Conservation (phyloP, 2,888 invertebrate species). For the Mactromeris polynyma region DNA sequence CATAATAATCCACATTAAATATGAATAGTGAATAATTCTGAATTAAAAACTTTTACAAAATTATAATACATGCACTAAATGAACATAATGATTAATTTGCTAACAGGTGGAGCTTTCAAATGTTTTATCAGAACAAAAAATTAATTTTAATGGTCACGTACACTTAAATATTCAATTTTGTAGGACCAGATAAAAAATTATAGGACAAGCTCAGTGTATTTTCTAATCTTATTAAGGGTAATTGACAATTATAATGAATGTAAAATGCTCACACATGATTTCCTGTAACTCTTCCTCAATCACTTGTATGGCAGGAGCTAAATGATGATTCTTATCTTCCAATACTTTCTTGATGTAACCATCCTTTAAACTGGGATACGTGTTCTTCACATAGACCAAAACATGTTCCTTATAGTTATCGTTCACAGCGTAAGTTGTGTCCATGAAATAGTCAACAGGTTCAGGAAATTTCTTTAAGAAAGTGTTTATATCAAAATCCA, state of each 20-base stretch:
- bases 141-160: too few species aligned
- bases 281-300: constrained; percentile 66
- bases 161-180: too few species aligned
- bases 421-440: constrained; percentile 74
- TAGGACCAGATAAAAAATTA: too few species aligned
- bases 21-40: too few species aligned
- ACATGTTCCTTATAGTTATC: constrained; percentile 80
- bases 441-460: constrained; percentile 78
- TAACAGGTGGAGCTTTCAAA: too few species aligned
- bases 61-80: too few species aligned
- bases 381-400: constrained; percentile 75
- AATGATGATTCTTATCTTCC: constrained; percentile 75
- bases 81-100: too few species aligned
- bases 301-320: constrained; percentile 72
- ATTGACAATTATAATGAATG: neutral
- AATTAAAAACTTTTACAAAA: too few species aligned
- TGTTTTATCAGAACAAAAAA: too few species aligned
- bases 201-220: too few species aligned
- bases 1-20: too few species aligned
- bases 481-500: constrained; percentile 76
- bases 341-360: constrained; percentile 77
- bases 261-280: constrained; percentile 34
- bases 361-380: constrained; percentile 76
- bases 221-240: too few species aligned
- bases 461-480: constrained; percentile 83